phyloP scores from a whole-genome alignment of 2,797 vertebrate species.

The Meda fulgida region DNA sequence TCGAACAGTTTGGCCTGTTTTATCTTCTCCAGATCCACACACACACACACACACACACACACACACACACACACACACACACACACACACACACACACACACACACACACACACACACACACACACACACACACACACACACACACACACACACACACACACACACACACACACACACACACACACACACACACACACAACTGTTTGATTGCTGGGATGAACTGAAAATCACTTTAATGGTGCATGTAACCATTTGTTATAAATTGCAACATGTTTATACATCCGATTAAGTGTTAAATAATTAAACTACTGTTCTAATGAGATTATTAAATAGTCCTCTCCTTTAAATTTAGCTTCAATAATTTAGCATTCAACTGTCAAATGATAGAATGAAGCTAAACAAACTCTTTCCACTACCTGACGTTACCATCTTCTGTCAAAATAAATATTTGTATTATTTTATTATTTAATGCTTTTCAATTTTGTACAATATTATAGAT shows the following conservation, averaged over 20 bases:
- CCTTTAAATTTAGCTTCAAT: background rate
- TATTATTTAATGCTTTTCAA: background rate
- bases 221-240: background rate
- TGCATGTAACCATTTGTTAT: background rate
- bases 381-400: background rate
- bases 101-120: no score
- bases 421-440: background rate
- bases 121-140: no score
- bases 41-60: no score
- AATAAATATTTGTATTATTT: background rate
- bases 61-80: no score
- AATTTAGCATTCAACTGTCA: background rate
- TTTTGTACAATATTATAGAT: background rate
- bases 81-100: no score
- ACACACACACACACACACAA: background rate
- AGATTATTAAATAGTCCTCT: background rate
- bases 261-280: background rate
- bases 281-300: background rate
- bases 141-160: no score
- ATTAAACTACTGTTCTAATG: background rate
- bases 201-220: background rate
- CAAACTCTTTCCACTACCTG: background rate
- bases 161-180: no score
- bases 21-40: background rate
- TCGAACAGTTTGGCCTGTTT: conserved; percentile 21